Evolutionary conservation across 2,113 vertebrate species (phyloP).

Genomic region (Tupaia chinensis): DNA sequence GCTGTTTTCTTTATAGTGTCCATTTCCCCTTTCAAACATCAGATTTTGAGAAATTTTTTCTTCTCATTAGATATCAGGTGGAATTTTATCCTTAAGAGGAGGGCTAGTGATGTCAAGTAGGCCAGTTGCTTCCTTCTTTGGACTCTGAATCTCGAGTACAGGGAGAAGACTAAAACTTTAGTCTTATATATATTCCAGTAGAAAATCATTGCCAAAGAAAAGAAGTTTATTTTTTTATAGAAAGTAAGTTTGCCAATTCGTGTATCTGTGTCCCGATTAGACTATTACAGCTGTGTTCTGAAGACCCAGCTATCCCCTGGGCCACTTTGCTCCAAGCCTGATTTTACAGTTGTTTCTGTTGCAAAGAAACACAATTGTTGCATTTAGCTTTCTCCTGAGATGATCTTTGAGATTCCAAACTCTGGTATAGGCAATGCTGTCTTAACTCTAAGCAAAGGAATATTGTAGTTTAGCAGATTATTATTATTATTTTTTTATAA

Average conservation of each 20-base stretch:
- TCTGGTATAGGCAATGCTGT: background rate
- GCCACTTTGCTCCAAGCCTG: background rate
- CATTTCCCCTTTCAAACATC: background rate
- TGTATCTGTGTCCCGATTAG: background rate
- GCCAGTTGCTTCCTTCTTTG: background rate
- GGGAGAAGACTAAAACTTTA: background rate
- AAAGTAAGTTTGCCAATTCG: background rate
- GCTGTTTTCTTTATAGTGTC: background rate
- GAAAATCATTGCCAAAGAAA: slow-evolving; percentile 34
- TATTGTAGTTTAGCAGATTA: background rate
- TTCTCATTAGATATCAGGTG: background rate
- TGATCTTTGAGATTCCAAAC: slow-evolving; percentile 16
- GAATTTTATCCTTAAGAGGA: background rate
- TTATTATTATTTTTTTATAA: slow-evolving; percentile 17
- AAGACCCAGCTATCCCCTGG: background rate
- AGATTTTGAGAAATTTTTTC: background rate
- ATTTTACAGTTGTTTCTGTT: slow-evolving; percentile 5
- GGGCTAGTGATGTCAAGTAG: background rate
- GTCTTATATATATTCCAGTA: background rate
- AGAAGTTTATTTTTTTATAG: slow-evolving; percentile 46
- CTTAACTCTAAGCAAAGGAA: slow-evolving; percentile 11
- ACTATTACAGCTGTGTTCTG: background rate
- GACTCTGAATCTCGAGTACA: slow-evolving; percentile 28
- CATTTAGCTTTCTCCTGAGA: background rate
- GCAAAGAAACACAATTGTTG: background rate